Evolutionary conservation across 1,140 invertebrate species (phyloP).

Genomic region (Charaxes varanes): DNA sequence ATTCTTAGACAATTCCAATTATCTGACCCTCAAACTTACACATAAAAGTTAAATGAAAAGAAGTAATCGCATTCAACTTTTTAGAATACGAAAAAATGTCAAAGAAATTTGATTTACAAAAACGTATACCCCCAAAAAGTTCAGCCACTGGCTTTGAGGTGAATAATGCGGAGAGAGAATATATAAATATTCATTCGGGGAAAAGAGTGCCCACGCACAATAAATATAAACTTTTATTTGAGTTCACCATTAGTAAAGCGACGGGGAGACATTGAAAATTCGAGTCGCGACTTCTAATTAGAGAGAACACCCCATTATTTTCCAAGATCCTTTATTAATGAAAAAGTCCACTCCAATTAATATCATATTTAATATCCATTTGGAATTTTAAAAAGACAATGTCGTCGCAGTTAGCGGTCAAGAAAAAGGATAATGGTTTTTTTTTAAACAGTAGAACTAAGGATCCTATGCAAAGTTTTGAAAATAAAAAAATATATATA

Average conservation of each 20-base stretch:
- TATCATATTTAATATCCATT: slow-evolving; percentile 57
- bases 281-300: slow-evolving; percentile 68
- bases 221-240: slow-evolving; percentile 72
- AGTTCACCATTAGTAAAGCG: slow-evolving; percentile 51
- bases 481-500: no score
- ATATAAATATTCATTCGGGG: slow-evolving; percentile 66
- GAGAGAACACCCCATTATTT: slow-evolving; percentile 53
- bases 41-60: slow-evolving; percentile 14
- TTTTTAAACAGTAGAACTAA: no score
- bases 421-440: no score
- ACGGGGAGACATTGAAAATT: slow-evolving; percentile 56
- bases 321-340: slow-evolving; percentile 53
- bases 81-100: slow-evolving; percentile 37
- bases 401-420: no score
- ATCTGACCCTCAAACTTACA: no score
- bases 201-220: slow-evolving; percentile 52
- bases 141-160: slow-evolving; percentile 44
- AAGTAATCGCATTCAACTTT: slow-evolving; percentile 29
- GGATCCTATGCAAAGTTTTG: no score
- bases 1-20: slow-evolving; percentile 6
- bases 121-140: slow-evolving; percentile 51
- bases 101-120: slow-evolving; percentile 50
- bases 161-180: slow-evolving; percentile 51
- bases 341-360: slow-evolving; percentile 59
- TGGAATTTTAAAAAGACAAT: no score